phyloP scores from a whole-genome alignment of 2,888 invertebrate species.

The Tanytarsus gracilentus region DNA sequence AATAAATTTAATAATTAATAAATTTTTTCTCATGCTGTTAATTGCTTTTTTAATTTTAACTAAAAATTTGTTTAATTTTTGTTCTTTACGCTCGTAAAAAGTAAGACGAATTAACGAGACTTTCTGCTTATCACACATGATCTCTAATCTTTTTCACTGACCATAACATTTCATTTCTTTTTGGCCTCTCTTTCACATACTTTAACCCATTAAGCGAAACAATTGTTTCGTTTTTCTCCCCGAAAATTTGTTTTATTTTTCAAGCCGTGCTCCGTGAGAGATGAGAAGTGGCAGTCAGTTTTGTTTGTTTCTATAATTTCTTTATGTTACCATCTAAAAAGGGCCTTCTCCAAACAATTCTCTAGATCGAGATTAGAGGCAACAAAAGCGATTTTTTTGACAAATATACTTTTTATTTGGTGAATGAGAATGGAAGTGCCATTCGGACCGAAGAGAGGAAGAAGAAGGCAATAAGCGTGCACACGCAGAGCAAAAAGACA shows the following conservation, averaged over 20 bases:
- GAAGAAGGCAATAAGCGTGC: neutral
- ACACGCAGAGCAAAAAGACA: neutral
- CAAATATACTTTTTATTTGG: constrained; percentile 9
- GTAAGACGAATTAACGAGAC: no score
- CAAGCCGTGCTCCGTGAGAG: neutral
- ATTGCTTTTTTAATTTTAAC: no score
- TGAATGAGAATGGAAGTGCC: no score
- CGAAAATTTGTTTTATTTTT: neutral
- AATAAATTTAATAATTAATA: no score
- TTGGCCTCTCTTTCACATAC: constrained; percentile 25
- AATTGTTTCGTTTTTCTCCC: neutral
- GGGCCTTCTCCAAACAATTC: neutral
- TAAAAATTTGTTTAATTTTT: no score
- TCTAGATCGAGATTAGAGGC: neutral
- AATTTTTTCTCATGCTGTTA: no score
- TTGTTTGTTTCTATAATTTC: constrained; percentile 29
- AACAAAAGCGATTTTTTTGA: neutral
- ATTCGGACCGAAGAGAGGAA: neutral
- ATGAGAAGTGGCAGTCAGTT: neutral
- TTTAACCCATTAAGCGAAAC: constrained; percentile 12
- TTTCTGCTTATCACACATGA: constrained; percentile 20
- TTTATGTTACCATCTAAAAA: neutral
- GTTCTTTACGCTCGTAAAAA: no score
- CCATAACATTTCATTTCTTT: constrained; percentile 21
- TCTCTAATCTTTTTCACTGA: constrained; percentile 27